Conservation (phyloP, 30 jellyfish, hydroid and myxozoan species). For the Hydractinia symbiolongicarpus region DNA sequence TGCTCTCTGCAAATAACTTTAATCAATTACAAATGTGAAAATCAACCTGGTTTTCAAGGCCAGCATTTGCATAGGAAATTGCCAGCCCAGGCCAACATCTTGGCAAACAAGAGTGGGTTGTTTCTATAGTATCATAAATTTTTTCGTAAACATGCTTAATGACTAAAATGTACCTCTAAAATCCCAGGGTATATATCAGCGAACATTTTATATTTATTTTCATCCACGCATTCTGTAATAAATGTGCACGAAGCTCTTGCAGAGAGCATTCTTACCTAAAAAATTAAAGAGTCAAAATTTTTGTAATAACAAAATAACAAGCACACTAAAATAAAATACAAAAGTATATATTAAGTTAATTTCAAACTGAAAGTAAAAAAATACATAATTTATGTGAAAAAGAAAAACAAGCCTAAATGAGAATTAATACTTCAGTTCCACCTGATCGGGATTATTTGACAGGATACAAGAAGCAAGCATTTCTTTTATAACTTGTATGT, state of each 20-base stretch:
- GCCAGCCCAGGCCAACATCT: too few relatives aligned
- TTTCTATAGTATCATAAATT: too few relatives aligned
- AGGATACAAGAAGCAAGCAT: slow-evolving; percentile 72
- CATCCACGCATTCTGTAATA: slow-evolving; percentile 63
- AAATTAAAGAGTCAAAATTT: neutral
- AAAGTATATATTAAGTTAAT: neutral
- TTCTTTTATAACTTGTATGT: slow-evolving; percentile 73
- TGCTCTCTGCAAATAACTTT: too few relatives aligned
- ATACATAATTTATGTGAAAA: neutral
- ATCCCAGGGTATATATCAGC: slow-evolving; percentile 73
- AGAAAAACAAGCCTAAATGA: neutral
- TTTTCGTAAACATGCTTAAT: neutral
- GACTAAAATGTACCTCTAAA: slow-evolving; percentile 48
- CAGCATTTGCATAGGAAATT: too few relatives aligned
- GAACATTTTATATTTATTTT: slow-evolving; percentile 47
- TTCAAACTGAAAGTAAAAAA: neutral
- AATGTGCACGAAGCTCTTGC: slow-evolving; percentile 88
- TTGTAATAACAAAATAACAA: neutral
- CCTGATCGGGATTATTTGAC: slow-evolving; percentile 54
- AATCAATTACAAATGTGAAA: too few relatives aligned
- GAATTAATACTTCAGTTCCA: neutral
- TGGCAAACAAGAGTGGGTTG: too few relatives aligned
- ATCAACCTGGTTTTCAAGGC: too few relatives aligned
- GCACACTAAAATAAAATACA: neutral
- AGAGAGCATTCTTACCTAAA: slow-evolving; percentile 65